A percentile compares a stretch with the other conserved stretches of the same genome.
Evolutionary conservation across 2,888 invertebrate species (phyloP).

Genomic region (Cataglyphis albicans): DNA sequence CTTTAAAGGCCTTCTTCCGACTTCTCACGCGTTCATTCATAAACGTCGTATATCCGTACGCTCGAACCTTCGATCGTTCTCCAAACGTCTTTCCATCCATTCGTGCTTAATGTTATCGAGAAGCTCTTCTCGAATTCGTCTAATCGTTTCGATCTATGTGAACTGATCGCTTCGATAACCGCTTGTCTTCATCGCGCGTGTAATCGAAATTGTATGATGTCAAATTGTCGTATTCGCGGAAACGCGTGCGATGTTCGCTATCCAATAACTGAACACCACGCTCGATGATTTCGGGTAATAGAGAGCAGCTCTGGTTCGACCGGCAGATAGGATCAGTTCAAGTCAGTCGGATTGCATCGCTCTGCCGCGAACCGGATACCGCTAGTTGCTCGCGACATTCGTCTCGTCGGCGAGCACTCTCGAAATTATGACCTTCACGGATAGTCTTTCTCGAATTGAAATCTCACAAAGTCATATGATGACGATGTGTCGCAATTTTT

Average conservation of each 20-base stretch:
- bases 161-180: not conserved
- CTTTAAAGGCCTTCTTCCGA: conserved; percentile 57
- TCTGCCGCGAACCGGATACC: conserved; percentile 77
- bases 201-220: not conserved
- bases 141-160: conserved; percentile 42
- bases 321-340: conserved; percentile 71
- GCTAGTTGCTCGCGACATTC: conserved; percentile 61
- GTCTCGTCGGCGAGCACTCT: conserved; percentile 20
- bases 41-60: conserved; percentile 51
- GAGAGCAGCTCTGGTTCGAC: conserved; percentile 12
- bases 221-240: not conserved
- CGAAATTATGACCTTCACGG: conserved; percentile 40
- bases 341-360: conserved; percentile 65
- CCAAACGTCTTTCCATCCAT: conserved; percentile 61
- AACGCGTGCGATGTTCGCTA: not conserved
- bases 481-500: not conserved
- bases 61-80: conserved; percentile 46
- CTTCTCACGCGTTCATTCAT: conserved; percentile 65
- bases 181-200: not conserved
- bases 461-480: conserved; percentile 4
- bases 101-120: conserved; percentile 54
- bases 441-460: conserved; percentile 8
- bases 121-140: conserved; percentile 33
- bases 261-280: conserved; percentile 2
- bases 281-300: conserved; percentile 5